Percentiles rank a stretch among this genome's conserved stretches.
Evolutionary conservation across 2,113 vertebrate genomes (phyloP).

Genomic region (Dermatemys mawii): DNA sequence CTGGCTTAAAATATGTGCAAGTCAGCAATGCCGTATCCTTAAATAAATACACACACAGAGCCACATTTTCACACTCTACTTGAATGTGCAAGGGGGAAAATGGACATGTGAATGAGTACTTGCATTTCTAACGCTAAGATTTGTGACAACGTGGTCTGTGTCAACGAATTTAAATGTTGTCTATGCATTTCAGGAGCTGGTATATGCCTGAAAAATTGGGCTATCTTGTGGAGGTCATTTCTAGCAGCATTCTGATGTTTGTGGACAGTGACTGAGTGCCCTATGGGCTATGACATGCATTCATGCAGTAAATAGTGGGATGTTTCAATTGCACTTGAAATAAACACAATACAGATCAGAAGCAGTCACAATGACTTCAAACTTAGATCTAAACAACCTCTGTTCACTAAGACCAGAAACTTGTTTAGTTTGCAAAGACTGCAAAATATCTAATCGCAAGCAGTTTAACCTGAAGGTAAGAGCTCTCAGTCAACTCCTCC

Average conservation of each 20-base stretch:
- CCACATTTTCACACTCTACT: not conserved
- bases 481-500: not conserved
- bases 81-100: not conserved
- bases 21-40: not conserved
- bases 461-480: conserved; percentile 17
- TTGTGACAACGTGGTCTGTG: not conserved
- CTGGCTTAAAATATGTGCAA: not conserved
- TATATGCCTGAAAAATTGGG: not conserved
- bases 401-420: conserved; percentile 29
- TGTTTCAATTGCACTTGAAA: not conserved
- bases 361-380: not conserved
- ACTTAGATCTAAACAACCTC: too few species aligned
- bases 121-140: not conserved
- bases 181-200: fast-evolving
- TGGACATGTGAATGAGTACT: fast-evolving
- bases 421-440: conserved; percentile 9
- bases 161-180: not conserved
- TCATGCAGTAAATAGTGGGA: not conserved
- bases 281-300: not conserved
- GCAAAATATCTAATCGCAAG: conserved; percentile 32
- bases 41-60: fast-evolving
- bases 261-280: not conserved
- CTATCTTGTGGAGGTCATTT: not conserved
- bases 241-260: not conserved
- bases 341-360: not conserved